Evolutionary conservation across 2,888 invertebrate species (phyloP).

Genomic region (Himalopsyche kuldschensis): DNA sequence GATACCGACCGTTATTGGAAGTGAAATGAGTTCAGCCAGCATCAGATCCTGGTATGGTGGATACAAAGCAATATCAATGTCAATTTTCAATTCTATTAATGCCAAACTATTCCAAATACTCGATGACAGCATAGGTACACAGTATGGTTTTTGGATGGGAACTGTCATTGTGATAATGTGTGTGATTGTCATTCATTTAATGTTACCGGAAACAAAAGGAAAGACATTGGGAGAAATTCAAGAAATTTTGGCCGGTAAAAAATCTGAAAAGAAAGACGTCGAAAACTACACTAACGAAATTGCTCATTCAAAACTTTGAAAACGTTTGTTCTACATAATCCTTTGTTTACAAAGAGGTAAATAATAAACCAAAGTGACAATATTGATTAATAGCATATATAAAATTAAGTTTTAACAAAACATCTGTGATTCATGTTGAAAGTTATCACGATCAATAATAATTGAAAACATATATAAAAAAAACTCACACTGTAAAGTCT

Average conservation of each 20-base stretch:
- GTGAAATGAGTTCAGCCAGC: neutral
- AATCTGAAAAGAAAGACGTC: neutral
- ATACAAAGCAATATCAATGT: slow-evolving; percentile 9
- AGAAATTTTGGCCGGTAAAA: slow-evolving; percentile 8
- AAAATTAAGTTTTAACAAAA: neutral
- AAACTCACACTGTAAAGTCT: too few species aligned
- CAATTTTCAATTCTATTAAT: slow-evolving; percentile 5
- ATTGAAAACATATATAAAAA: too few species aligned
- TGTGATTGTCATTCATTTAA: neutral
- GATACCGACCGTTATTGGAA: slow-evolving; percentile 4
- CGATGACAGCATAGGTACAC: slow-evolving; percentile 1
- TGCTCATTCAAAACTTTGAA: neutral
- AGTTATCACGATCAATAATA: too few species aligned
- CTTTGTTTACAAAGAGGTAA: too few species aligned
- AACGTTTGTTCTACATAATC: neutral
- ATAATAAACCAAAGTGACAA: neutral
- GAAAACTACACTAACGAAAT: neutral
- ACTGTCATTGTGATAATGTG: neutral
- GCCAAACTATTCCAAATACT: slow-evolving; percentile 17
- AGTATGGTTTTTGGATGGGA: slow-evolving; percentile 17
- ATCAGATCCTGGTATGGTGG: slow-evolving; percentile 14
- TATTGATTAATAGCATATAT: neutral
- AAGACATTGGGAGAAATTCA: slow-evolving; percentile 22
- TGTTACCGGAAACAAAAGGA: slow-evolving; percentile 20
- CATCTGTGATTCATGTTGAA: neutral